Percentiles rank a stretch among this genome's conserved stretches.
Conservation (phyloP, 1,140 invertebrate genomes). For the Sitobion miscanthi region DNA sequence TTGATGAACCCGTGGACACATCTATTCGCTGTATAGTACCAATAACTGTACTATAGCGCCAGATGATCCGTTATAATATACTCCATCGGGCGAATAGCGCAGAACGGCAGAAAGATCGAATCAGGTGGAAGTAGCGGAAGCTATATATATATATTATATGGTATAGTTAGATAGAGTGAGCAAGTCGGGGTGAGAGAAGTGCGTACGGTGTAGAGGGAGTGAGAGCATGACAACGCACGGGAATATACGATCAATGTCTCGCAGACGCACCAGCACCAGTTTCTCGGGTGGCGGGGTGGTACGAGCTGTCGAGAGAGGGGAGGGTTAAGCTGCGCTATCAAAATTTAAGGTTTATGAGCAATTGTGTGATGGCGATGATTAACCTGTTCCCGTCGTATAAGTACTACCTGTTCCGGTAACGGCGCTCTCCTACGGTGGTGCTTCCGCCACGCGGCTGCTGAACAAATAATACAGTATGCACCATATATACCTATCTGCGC, state of each 20-base stretch:
- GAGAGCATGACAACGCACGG: conserved; percentile 22
- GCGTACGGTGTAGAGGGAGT: not conserved
- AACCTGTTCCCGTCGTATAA: conserved; percentile 17
- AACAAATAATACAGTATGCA: not conserved
- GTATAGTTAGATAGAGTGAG: not conserved
- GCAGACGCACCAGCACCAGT: conserved; percentile 14
- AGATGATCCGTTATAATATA: conserved; percentile 41
- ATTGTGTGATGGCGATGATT: conserved; percentile 8
- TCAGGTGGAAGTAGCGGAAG: no score
- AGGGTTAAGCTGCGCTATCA: not conserved
- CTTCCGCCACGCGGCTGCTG: not conserved
- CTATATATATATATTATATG: not conserved
- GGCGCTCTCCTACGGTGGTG: not conserved
- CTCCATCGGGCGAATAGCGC: not conserved
- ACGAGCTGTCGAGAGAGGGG: not conserved
- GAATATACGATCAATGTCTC: conserved; percentile 44
- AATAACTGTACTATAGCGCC: conserved; percentile 35
- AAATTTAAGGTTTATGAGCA: conserved; percentile 30
- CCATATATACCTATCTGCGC: not conserved
- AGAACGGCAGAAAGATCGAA: not conserved
- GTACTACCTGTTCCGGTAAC: conserved; percentile 40
- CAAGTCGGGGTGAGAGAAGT: not conserved
- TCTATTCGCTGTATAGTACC: not conserved
- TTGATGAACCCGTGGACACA: conserved; percentile 19
- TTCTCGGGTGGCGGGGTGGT: not conserved